Base-by-base conservation (phyloP, 2,113 vertebrate genomes). In the Phyllopteryx taeniolatus region DNA sequence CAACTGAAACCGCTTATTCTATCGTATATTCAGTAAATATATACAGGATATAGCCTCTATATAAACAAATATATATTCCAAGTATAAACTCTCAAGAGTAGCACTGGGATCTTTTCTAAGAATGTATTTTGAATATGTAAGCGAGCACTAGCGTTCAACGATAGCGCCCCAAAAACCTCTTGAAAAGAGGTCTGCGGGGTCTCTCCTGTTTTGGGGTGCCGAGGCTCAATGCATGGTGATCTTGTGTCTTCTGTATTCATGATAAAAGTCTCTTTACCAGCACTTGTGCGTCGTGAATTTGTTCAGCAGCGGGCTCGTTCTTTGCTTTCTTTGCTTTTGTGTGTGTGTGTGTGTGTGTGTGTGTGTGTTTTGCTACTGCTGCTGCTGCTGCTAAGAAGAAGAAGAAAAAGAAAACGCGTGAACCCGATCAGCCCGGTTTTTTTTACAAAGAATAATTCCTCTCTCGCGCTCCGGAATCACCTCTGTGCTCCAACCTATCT, bases 71-170 rank as follows among this genome's bases (percentile, higher is more conserved):
- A 78, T 72, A 81, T 74, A 87, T 46, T 46, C 12, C 13, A 46
- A 46, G 44, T 47, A 47, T 47, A 80, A 87, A 76, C 84, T 86
- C 85, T 85, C 78, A 70, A 86, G 79, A 85, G 72, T 79, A 87
- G 51, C 56, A 84, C 49, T 72, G 82, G 1, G 63, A 83, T 86
- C 86, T 91, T 93, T 91, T 93, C 86, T 91, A 92, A 92, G 91
- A 92, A 93, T 93, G 92, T 93, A 92, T 93, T 92, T 94, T 91
- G 81, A 89, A 85, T 84, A 89, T 88, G 79, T 91, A 84, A 91
- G 83, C 83, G 77, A 82, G 71, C 78, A 83, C 74, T 86, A 88
- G 82, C 80, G 76, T 78, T 82, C 72, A 85, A 84, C 56, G 10
- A 57, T 31, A 81, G 64, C 4, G 46, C 13, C 46, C 46, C 27